Conservation (phyloP, 1,140 invertebrate genomes). For the Aphaenogaster floridana region DNA sequence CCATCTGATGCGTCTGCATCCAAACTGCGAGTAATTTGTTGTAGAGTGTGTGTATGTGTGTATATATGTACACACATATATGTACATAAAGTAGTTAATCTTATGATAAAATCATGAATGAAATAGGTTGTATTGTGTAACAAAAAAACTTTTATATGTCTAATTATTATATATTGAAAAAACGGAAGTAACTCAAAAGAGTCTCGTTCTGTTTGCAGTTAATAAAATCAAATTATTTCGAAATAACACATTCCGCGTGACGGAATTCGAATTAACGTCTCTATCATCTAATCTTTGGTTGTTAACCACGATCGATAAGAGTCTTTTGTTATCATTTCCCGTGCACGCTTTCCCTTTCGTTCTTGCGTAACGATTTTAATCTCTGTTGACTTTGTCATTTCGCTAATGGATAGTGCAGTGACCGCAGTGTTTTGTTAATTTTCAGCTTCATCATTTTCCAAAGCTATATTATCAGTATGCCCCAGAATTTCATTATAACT, state of each 20-base stretch:
- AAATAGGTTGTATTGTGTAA: neutral
- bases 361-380: conserved; percentile 22
- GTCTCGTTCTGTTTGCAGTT: neutral
- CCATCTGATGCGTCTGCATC: neutral
- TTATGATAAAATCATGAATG: neutral
- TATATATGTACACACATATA: neutral
- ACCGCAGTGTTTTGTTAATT: neutral
- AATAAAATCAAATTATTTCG: neutral
- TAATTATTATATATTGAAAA: neutral
- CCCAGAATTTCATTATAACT: neutral
- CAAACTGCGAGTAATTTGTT: neutral
- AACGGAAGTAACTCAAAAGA: neutral
- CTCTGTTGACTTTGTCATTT: neutral
- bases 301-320: neutral
- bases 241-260: conserved; percentile 18
- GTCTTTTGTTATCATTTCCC: conserved; percentile 46
- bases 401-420: neutral
- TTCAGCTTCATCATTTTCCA: neutral
- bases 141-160: neutral
- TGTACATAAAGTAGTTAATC: neutral
- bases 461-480: neutral
- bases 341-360: conserved; percentile 13
- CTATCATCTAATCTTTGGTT: neutral
- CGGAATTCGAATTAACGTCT: conserved; percentile 38
- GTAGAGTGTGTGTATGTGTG: neutral